Evolutionary conservation across 2,797 vertebrate species (phyloP), one percentile per base, ranked within the genome.

Genomic region (Paedocypris micromegethes): DNA sequence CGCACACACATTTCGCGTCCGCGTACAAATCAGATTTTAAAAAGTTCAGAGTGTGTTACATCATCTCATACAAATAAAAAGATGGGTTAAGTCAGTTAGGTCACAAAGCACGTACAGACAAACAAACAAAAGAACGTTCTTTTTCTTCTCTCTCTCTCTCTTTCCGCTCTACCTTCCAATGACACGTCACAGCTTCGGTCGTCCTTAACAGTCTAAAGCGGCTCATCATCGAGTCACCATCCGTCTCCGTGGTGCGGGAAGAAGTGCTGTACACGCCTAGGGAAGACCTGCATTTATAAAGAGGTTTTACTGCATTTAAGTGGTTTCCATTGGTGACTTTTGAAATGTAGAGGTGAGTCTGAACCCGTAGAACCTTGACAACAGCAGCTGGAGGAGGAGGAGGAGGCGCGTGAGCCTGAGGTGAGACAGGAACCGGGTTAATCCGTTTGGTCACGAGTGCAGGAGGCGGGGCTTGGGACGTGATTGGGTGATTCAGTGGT

Each of bases 291-390:
- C 59, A 58, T 73, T 65, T 64, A 48, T 43, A 49, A 78, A 69
- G 63, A 65, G 59, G 46, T 54, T 59, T 60, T 55, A 73, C 67
- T 74, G 68, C 73, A 75, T 68, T 66, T 49, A 50, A 53, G 43
- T 53, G 58, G 43, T 47, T 53, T 39, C 5, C 3, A 55, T 8
- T 45, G 47, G 40, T 57, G 7, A 72, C 23, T 59, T 71, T 55
- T 49, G 55, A 57, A 76, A 71, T 64, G 51, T 75, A 73, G 66
- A 74, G 52, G 59, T 72, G 63, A 68, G 56, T 59, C 71, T 58
- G 39, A 77, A 90, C 89, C 89, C 87, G 88, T 89, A 88, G 88
- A 76, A 74, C 83, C 85, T 84, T 59, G 72, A 86, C 86, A 89
- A 88, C 85, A 89, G 88, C 88, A 80, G 83, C 77, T 78, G 82